These are phyloP conservation scores for Medauroidea extradentata DNA, from an alignment of 1,140 invertebrate genomes.

Conservation along the genomic window DNA sequence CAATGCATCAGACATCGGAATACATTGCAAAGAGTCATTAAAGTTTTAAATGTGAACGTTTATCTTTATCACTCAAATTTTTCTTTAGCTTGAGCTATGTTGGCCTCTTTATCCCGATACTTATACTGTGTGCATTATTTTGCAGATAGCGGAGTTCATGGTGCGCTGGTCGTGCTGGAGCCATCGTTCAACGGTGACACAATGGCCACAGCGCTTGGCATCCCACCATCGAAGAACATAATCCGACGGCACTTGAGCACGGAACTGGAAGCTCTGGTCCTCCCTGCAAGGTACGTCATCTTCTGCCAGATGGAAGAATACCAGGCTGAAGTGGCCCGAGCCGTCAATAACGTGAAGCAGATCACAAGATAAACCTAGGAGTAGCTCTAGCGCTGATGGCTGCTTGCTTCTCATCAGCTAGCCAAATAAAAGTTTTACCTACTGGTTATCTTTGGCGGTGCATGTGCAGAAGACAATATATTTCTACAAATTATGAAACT, in stretches of 20 bases:
- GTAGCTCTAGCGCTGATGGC: background rate
- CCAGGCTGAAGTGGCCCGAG: slow-evolving; percentile 55
- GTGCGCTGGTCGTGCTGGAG: slow-evolving; percentile 86
- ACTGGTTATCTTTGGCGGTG: background rate
- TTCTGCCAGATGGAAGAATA: slow-evolving; percentile 73
- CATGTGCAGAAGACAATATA: too few species aligned
- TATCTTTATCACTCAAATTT: too few species aligned
- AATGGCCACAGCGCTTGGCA: slow-evolving; percentile 87
- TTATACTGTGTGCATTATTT: too few species aligned
- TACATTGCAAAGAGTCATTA: too few species aligned
- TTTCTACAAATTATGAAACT: too few species aligned
- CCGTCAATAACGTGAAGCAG: slow-evolving; percentile 19
- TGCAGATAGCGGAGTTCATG: slow-evolving; percentile 87
- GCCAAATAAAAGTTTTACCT: too few species aligned
- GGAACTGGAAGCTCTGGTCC: slow-evolving; percentile 83
- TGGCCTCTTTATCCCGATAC: too few species aligned
- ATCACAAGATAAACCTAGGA: slow-evolving; percentile 6
- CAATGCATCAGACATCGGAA: too few species aligned
- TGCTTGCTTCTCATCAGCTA: background rate
- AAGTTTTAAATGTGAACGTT: too few species aligned
- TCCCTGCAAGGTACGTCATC: slow-evolving; percentile 85
- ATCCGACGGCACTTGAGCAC: slow-evolving; percentile 84
- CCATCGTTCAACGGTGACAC: slow-evolving; percentile 90
- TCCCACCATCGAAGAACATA: slow-evolving; percentile 89
- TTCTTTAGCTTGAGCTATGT: too few species aligned